Conservation (phyloP, 2,797 vertebrate genomes). For the Ctenopoma kingsleyae region DNA sequence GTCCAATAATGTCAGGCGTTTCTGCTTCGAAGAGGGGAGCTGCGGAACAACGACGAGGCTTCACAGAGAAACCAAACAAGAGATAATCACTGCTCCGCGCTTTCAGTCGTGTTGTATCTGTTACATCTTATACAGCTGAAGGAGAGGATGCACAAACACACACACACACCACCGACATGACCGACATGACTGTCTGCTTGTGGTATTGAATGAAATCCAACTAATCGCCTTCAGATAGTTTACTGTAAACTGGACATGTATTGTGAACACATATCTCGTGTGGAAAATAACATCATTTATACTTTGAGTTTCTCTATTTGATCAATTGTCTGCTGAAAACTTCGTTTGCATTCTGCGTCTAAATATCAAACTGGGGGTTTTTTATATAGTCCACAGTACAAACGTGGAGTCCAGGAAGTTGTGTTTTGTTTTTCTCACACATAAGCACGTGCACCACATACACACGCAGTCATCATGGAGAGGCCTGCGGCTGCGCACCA, state of each 20-base stretch:
- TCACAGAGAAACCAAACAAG: constrained; percentile 53
- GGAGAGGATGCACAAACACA: neutral
- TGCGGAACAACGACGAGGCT: constrained; percentile 18
- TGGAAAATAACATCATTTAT: neutral
- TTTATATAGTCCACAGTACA: neutral
- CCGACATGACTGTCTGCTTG: neutral
- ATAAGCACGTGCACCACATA: neutral
- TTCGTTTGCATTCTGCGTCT: no score
- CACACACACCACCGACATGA: neutral
- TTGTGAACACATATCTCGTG: no score
- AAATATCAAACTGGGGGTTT: neutral
- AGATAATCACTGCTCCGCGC: constrained; percentile 49
- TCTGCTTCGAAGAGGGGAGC: constrained; percentile 36
- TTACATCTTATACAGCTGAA: constrained; percentile 22
- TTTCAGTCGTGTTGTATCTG: constrained; percentile 38
- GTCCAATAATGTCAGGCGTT: constrained; percentile 70
- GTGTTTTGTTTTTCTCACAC: neutral
- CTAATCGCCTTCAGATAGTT: neutral
- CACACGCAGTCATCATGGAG: neutral
- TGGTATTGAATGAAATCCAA: neutral
- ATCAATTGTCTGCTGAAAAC: neutral
- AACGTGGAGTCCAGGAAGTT: no score
- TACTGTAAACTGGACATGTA: neutral
- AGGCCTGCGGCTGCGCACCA: neutral
- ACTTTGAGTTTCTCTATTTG: neutral